These are phyloP conservation scores for Rhagonycha lutea DNA, from an alignment of 2,888 invertebrate genomes.

Conservation along the genomic window DNA sequence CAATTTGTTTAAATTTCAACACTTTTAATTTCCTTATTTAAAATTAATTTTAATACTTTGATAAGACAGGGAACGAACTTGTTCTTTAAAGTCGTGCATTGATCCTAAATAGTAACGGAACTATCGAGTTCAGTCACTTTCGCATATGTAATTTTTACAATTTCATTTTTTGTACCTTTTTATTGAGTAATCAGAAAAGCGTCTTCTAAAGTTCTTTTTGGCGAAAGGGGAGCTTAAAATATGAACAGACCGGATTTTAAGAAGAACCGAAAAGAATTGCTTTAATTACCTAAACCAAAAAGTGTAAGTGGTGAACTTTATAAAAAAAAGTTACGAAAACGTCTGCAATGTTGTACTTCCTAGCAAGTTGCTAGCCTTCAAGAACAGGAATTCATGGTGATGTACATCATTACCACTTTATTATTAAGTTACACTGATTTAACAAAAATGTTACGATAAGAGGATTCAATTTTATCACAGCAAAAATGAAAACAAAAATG, in stretches of 20 bases:
- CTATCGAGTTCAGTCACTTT: not conserved
- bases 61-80: not conserved
- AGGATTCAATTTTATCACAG: not conserved
- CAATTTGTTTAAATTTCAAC: not conserved
- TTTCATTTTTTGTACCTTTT: not conserved
- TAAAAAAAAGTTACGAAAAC: not conserved
- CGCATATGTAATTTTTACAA: not conserved
- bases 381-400: not conserved
- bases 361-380: not conserved
- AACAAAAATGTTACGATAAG: not conserved
- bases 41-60: not conserved
- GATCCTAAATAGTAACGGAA: constrained; percentile 1
- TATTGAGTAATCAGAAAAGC: not conserved
- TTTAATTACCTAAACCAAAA: not conserved
- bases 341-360: not conserved
- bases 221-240: not conserved
- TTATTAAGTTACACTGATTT: not conserved
- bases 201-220: not conserved
- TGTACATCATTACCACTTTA: not conserved
- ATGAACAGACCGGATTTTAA: not conserved
- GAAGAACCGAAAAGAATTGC: not conserved
- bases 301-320: not conserved
- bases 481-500: not conserved
- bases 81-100: not conserved
- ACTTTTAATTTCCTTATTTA: not conserved